Evolutionary conservation across 1,140 invertebrate genomes (phyloP).

Genomic region (Pseudomyrmex dendroicus): DNA sequence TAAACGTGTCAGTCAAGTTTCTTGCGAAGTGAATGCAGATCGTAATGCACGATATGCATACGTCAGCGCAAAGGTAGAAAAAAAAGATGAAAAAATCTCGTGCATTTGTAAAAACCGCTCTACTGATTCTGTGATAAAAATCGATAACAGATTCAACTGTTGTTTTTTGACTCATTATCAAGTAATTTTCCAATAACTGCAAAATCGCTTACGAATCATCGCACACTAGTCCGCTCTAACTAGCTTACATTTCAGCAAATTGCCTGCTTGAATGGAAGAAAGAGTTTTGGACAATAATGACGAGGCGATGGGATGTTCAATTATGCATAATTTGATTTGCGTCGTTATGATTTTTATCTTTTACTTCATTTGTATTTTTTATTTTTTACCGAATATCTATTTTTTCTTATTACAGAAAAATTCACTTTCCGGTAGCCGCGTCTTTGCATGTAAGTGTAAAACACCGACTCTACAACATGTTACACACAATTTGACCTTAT

Average conservation of each 20-base stretch:
- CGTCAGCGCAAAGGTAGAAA: slow-evolving; percentile 1
- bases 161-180: neutral
- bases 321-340: neutral
- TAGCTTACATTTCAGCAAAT: slow-evolving; percentile 21
- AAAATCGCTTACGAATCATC: slow-evolving; percentile 9
- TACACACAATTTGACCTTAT: neutral
- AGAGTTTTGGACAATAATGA: slow-evolving; percentile 42
- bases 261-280: neutral
- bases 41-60: slow-evolving; percentile 41
- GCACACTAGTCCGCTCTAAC: slow-evolving; percentile 8
- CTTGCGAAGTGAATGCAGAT: slow-evolving; percentile 28
- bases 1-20: slow-evolving; percentile 38
- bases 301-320: neutral
- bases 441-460: no score
- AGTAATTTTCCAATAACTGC: neutral
- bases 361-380: neutral
- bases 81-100: slow-evolving; percentile 18
- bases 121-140: neutral
- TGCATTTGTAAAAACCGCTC: slow-evolving; percentile 24
- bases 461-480: no score
- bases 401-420: neutral
- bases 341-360: neutral
- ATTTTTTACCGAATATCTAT: neutral
- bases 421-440: neutral
- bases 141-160: neutral